These are phyloP conservation scores for Esperia sulphurella DNA, from an alignment of 2,888 invertebrate species.

Conservation along the genomic window DNA sequence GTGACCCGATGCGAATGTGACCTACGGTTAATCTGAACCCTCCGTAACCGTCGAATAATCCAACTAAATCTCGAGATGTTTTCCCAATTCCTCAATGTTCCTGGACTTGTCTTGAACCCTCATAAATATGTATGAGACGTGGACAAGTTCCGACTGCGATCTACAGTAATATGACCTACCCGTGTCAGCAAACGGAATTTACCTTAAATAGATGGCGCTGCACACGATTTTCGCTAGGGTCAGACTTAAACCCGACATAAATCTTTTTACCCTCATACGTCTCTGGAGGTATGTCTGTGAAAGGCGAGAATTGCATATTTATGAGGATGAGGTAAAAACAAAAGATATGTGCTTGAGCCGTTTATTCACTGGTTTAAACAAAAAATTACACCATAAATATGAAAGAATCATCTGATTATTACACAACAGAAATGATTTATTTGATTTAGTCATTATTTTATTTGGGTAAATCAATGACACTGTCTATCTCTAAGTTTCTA, in stretches of 20 bases:
- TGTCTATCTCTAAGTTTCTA: too few relatives aligned
- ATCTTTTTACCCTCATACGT: conserved; percentile 51
- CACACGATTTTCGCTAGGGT: conserved; percentile 46
- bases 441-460: too few relatives aligned
- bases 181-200: conserved; percentile 59
- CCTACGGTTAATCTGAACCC: neutral
- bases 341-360: conserved; percentile 18
- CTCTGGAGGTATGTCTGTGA: conserved; percentile 40
- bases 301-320: conserved; percentile 47
- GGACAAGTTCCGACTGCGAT: conserved; percentile 34
- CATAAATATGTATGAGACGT: conserved; percentile 60
- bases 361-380: conserved; percentile 16
- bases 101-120: conserved; percentile 21
- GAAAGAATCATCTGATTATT: too few relatives aligned
- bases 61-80: conserved; percentile 33
- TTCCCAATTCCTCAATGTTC: conserved; percentile 33
- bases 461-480: too few relatives aligned
- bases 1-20: conserved; percentile 2
- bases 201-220: conserved; percentile 48
- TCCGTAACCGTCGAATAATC: conserved; percentile 17
- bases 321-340: conserved; percentile 41
- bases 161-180: conserved; percentile 51
- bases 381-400: too few relatives aligned
- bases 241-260: conserved; percentile 49
- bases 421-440: too few relatives aligned